A percentile compares a stretch with the other conserved stretches of the same genome.
phyloP scores from a whole-genome alignment of 2,888 invertebrate genomes.

The Lissocephala sabroskyi region DNA sequence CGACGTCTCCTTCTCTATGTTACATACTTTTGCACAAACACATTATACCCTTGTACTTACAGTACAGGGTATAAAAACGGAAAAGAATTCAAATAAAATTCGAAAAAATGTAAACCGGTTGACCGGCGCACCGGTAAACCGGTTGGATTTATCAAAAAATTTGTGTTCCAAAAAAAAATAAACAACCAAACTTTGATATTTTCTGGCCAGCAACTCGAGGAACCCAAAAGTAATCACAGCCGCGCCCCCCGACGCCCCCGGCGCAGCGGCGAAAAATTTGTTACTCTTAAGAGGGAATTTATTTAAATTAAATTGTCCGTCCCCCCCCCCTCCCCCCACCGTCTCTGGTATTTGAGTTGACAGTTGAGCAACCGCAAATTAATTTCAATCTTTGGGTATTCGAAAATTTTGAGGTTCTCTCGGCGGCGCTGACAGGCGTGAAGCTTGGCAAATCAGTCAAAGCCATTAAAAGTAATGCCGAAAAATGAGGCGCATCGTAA shows the following conservation, averaged over 20 bases:
- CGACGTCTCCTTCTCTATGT: too few relatives aligned
- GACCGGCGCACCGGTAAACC: constrained; percentile 40
- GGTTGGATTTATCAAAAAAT: constrained; percentile 36
- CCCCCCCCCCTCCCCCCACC: too few relatives aligned
- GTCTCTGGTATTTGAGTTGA: too few relatives aligned
- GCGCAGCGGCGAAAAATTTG: too few relatives aligned
- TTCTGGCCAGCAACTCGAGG: too few relatives aligned
- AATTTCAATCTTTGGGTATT: constrained; percentile 34
- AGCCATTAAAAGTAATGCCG: constrained; percentile 10
- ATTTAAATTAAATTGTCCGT: constrained; percentile 14
- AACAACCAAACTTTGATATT: too few relatives aligned
- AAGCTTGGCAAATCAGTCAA: constrained; percentile 30
- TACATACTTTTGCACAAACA: too few relatives aligned
- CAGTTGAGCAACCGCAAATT: constrained; percentile 20
- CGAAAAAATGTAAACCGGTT: constrained; percentile 43
- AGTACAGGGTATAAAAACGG: too few relatives aligned
- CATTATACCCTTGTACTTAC: neutral
- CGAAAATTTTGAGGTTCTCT: constrained; percentile 9
- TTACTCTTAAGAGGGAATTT: constrained; percentile 7
- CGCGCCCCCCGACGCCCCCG: too few relatives aligned
- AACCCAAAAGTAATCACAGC: too few relatives aligned
- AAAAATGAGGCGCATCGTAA: constrained; percentile 19
- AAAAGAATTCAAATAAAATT: constrained; percentile 34
- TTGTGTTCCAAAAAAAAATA: too few relatives aligned
- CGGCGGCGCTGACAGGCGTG: constrained; percentile 42